Conservation (phyloP, 2,888 invertebrate genomes). For the Cheilosia pagana region DNA sequence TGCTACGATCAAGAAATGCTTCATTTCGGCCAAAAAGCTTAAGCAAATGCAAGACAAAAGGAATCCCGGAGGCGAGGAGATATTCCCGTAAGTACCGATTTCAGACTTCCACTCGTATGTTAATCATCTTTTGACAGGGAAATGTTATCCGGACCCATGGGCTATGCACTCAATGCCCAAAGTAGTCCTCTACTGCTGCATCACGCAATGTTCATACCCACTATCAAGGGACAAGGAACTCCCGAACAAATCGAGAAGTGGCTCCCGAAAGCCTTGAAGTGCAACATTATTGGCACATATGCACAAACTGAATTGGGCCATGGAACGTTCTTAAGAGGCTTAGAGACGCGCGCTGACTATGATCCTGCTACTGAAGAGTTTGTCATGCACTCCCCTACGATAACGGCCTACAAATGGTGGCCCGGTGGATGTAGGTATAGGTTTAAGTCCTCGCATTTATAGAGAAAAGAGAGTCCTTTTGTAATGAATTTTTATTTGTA, state of each 20-base stretch:
- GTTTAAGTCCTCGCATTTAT: too few species aligned
- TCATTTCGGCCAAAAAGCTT: slow-evolving; percentile 87
- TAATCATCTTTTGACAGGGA: background rate
- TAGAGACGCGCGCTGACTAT: slow-evolving; percentile 96
- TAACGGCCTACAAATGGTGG: slow-evolving; percentile 98
- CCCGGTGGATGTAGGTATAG: slow-evolving; percentile 92
- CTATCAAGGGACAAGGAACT: slow-evolving; percentile 92
- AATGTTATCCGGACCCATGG: background rate
- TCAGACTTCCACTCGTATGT: background rate
- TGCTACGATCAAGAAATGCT: slow-evolving; percentile 17
- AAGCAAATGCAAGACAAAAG: slow-evolving; percentile 88
- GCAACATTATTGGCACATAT: slow-evolving; percentile 94
- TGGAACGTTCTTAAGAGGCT: slow-evolving; percentile 93
- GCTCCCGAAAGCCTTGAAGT: slow-evolving; percentile 91
- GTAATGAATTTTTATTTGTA: slow-evolving; percentile 79
- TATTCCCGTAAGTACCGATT: slow-evolving; percentile 39
- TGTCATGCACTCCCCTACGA: slow-evolving; percentile 92
- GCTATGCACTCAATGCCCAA: slow-evolving; percentile 46
- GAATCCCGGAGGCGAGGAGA: slow-evolving; percentile 62
- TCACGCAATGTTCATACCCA: slow-evolving; percentile 94
- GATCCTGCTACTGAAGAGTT: slow-evolving; percentile 93
- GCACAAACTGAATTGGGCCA: slow-evolving; percentile 98
- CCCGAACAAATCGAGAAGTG: slow-evolving; percentile 93
- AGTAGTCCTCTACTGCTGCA: slow-evolving; percentile 87
- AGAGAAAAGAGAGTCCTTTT: too few species aligned